Percentiles rank a stretch among this genome's conserved stretches.
Evolutionary conservation across 2,888 invertebrate genomes (phyloP).

Genomic region (Eurytoma adleriae): DNA sequence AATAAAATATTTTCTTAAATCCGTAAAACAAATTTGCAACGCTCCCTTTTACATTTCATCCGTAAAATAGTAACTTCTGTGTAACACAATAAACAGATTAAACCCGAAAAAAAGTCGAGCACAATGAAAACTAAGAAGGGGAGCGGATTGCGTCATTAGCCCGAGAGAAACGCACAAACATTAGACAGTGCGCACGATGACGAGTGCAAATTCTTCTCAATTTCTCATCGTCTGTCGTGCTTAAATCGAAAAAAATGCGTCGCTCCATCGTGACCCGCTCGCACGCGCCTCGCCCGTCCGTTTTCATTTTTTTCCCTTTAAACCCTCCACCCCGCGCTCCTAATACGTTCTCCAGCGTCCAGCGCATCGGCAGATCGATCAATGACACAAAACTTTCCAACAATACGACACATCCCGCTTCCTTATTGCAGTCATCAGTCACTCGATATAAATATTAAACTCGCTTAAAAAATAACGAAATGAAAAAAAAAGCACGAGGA

Average conservation of each 20-base stretch:
- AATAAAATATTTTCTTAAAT: too few relatives aligned
- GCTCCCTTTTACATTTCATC: too few relatives aligned
- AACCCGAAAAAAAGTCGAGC: conserved; percentile 30
- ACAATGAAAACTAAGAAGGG: conserved; percentile 36
- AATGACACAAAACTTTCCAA: conserved; percentile 75
- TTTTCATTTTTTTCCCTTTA: conserved; percentile 24
- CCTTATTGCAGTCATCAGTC: conserved; percentile 76
- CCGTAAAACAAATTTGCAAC: too few relatives aligned
- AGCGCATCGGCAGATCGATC: conserved; percentile 69
- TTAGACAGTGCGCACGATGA: conserved; percentile 37
- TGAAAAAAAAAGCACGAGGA: conserved; percentile 62
- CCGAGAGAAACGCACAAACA: conserved; percentile 29
- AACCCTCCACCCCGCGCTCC: neutral
- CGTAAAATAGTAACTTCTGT: too few relatives aligned
- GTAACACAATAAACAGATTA: conserved; percentile 1
- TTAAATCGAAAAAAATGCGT: conserved; percentile 40
- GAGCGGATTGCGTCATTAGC: conserved; percentile 46
- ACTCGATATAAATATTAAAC: conserved; percentile 76
- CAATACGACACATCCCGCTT: conserved; percentile 71
- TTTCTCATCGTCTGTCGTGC: conserved; percentile 50
- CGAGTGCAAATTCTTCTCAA: conserved; percentile 55
- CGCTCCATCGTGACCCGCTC: neutral
- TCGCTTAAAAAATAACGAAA: conserved; percentile 67
- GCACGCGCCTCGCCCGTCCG: conserved; percentile 2
- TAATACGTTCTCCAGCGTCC: conserved; percentile 12